Conservation (phyloP, 92 coral and sea anemone species). For the Phenganax subtilis region DNA sequence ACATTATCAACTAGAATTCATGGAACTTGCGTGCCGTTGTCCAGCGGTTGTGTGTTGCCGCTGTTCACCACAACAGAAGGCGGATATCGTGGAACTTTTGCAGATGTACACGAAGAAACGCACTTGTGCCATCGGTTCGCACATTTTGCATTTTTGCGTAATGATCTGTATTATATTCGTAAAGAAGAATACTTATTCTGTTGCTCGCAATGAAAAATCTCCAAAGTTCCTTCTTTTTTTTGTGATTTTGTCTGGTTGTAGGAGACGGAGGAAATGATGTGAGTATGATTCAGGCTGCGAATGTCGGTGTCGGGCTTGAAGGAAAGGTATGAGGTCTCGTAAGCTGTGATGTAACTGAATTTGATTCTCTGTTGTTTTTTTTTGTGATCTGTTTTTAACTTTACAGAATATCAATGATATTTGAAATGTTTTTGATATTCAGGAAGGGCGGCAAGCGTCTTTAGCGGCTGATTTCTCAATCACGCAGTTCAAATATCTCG, state of each 20-base stretch:
- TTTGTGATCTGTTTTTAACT: no score
- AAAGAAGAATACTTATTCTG: background rate
- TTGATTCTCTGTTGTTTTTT: background rate
- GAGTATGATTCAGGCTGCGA: slow-evolving; percentile 99
- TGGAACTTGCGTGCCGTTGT: slow-evolving; percentile 95
- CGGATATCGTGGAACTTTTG: slow-evolving; percentile 83
- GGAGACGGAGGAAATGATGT: slow-evolving; percentile 99
- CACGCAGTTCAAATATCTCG: slow-evolving; percentile 84
- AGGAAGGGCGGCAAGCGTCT: slow-evolving; percentile 99
- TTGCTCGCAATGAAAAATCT: background rate
- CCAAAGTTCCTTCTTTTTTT: background rate
- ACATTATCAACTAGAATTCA: slow-evolving; percentile 94
- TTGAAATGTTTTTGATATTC: slow-evolving; percentile 11
- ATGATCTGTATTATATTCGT: background rate
- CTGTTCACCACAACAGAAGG: slow-evolving; percentile 99
- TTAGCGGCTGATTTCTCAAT: slow-evolving; percentile 97
- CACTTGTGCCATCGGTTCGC: slow-evolving; percentile 89
- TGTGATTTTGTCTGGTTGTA: slow-evolving; percentile 7
- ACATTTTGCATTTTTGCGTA: background rate
- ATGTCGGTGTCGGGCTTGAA: slow-evolving; percentile 95
- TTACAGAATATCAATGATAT: background rate
- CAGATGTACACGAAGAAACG: slow-evolving; percentile 84
- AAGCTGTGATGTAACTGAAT: background rate
- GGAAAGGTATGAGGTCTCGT: slow-evolving; percentile 66
- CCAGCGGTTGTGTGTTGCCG: slow-evolving; percentile 99